These are phyloP conservation scores for Aspidapion aeneum DNA, from an alignment of 2,888 invertebrate genomes.

Conservation along the genomic window DNA sequence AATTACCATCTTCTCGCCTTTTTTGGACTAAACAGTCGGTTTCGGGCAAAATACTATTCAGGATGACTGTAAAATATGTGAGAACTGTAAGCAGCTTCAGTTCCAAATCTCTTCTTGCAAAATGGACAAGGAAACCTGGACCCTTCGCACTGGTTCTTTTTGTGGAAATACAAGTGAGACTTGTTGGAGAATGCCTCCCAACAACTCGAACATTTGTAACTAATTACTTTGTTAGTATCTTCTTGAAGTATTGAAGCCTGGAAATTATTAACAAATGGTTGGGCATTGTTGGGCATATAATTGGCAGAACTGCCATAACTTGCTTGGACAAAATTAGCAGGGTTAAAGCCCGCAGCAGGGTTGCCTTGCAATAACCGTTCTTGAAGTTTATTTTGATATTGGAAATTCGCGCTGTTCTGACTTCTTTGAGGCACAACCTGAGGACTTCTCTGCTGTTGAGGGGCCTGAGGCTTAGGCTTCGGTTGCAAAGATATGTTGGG, in stretches of 20 bases:
- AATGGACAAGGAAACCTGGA: conserved; percentile 48
- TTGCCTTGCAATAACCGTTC: background rate
- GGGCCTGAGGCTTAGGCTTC: background rate
- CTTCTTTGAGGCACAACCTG: background rate
- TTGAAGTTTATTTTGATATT: background rate
- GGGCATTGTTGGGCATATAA: conserved; percentile 7
- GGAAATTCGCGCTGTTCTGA: background rate
- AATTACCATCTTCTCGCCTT: too few species aligned
- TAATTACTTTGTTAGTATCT: conserved; percentile 32
- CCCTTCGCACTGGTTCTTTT: conserved; percentile 48
- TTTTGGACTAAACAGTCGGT: too few species aligned
- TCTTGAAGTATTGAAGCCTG: background rate
- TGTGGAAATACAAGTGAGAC: conserved; percentile 48
- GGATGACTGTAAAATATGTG: conserved; percentile 50
- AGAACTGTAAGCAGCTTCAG: conserved; percentile 48
- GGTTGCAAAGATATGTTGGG: conserved; percentile 44
- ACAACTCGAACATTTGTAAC: conserved; percentile 47
- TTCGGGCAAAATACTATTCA: too few species aligned
- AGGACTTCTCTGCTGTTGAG: background rate
- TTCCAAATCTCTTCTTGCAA: conserved; percentile 48
- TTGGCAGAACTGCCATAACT: conserved; percentile 3
- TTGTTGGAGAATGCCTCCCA: conserved; percentile 47
- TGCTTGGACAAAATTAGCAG: background rate
- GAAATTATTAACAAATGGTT: background rate
- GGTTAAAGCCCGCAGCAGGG: background rate